Evolutionary conservation across 1,140 invertebrate genomes (phyloP), one percentile per base, ranked within the genome.

Genomic region (Drosophila ananassae): DNA sequence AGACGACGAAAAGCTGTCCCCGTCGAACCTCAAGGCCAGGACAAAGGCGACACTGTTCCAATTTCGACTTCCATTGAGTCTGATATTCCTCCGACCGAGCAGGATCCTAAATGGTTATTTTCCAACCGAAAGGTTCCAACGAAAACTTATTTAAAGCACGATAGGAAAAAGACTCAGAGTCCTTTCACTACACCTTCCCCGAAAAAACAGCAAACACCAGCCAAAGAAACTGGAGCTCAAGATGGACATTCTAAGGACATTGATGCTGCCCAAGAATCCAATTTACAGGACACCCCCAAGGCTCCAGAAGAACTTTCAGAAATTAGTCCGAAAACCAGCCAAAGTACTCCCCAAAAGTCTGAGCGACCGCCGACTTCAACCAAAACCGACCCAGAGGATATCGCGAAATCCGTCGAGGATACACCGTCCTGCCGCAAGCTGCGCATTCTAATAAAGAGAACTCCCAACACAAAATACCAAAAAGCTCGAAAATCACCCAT

Each of bases 401-500:
- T 37, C 3, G 10, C 34, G 3, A 37, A 37, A 12, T 10, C 34
- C 10, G 12, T 12, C 1, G 10, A 37, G 10, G 12, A 37, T 28
- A 32, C 48, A 39, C 25, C 13, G 13, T 50, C 61, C 2, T 68
- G 57, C n/a, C 79, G 79, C 8, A 67, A 77, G n/a, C 34, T 81
- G 9, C 54, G 79, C 2, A 55, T 81, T 22, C 12, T 82, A 10
- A 1, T 81, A 3, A 82, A 73, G 6, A 67, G 53, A 57, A 58
- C 57, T 39, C 48, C 71, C 3, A 53, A 17, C 8, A 24, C 44
- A 4, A 59, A 21, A n/a, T 4, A 13, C 46, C 17, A 21, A 39
- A 21, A 13, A 48, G 13, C 9, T 25, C 37, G 2, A 8, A 46
- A 48, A 32, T 9, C 17, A 2, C 22, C 25, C 30, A n/a, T 6